Percentiles rank a stretch among this genome's conserved stretches.
Conservation (phyloP, 2,797 vertebrate species). For the Hafferia zeledoni region DNA sequence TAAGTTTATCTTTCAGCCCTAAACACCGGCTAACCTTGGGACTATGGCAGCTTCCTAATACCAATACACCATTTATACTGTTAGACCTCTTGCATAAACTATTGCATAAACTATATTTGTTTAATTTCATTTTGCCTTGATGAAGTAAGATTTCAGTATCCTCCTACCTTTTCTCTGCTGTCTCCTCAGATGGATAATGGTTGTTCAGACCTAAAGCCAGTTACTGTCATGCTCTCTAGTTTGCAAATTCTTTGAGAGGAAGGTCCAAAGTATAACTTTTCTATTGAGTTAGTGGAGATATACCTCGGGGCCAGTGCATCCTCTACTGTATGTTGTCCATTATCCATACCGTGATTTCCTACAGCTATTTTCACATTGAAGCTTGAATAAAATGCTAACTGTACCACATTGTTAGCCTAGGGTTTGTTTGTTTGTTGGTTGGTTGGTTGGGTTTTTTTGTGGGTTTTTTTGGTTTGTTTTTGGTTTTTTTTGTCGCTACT, state of each 20-base stretch:
- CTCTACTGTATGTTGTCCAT: background rate
- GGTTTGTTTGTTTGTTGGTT: too few relatives aligned
- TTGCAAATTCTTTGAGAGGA: background rate
- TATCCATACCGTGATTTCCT: background rate
- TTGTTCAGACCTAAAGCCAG: background rate
- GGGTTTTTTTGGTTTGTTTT: background rate
- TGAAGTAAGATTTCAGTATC: background rate
- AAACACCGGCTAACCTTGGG: background rate
- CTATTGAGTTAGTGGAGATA: background rate
- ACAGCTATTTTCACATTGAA: background rate
- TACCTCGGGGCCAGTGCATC: background rate
- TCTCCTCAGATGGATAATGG: background rate
- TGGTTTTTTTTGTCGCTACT: background rate
- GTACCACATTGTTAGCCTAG: background rate
- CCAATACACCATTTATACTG: fast-evolving
- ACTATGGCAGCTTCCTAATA: background rate
- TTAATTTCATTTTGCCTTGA: background rate
- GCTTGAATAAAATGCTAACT: background rate
- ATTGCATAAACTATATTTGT: background rate
- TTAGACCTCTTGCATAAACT: background rate
- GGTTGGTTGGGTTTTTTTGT: too few relatives aligned
- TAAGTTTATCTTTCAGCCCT: background rate
- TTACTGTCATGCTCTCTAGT: background rate
- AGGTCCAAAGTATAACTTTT: background rate
- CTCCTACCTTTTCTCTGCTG: background rate